Evolutionary conservation across 2,113 vertebrate species (phyloP), one percentile per base, ranked within the genome.

Genomic region (Egretta garzetta): DNA sequence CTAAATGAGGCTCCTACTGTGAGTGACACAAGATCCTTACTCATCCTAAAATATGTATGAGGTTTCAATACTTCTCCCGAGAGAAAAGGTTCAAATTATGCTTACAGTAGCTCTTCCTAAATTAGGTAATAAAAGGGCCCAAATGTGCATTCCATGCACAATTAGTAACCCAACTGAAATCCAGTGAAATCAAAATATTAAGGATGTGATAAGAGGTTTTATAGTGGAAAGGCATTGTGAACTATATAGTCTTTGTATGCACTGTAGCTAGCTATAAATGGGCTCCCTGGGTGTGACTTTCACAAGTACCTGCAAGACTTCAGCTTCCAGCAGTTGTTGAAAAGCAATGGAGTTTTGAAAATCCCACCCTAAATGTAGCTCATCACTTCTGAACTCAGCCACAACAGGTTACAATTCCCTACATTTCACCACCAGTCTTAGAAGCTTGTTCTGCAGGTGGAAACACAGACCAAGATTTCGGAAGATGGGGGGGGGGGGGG

Each of bases 21-120:
- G 88, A 80, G 41, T 56, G n/a, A 76, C 73, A 94, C 41, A 74
- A 94, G 20, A 82, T 84, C 66, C 32, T 95, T 76, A 89, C 53
- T 86, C 86, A 79, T 70, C 66, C 67, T 85, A 73, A 96, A 94
- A 95, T 15, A 39, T 76, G 53, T 60, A 92, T 70, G 56, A 95
- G 76, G 74, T 94, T 96, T 80, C 73, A 85, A 22, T 72, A 64
- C 20, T 70, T 87, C 50, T 91, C 88, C 39, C 60, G 53, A 73
- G 80, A 91, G 43, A 91, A 94, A 82, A 85, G 43, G 39, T 86
- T 96, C 83, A 96, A 96, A 96, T 89, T 91, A 75, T 75, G 73
- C 68, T 96, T 89, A 91, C 60, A 91, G 68, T 64, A 94, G 91
- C 49, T 73, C 27, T 94, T 97, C 70, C 50, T 64, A 85, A 89